Conservation (phyloP, 2,888 invertebrate genomes). For the Epinotia nisella region DNA sequence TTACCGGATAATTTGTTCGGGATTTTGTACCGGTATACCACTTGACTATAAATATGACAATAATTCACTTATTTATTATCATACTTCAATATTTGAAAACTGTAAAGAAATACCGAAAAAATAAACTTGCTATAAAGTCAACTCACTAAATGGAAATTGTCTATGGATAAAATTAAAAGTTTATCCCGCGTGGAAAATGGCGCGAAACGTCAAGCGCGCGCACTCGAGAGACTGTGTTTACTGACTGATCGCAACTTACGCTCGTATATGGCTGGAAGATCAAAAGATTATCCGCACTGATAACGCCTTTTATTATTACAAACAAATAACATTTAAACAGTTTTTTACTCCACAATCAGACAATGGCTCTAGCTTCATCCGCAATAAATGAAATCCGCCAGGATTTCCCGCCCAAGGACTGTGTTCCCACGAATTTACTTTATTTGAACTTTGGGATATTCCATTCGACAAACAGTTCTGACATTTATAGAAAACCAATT, state of each 20-base stretch:
- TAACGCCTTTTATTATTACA: conserved; percentile 40
- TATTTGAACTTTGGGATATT: conserved; percentile 15
- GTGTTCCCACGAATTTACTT: conserved; percentile 33
- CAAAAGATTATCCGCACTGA: conserved; percentile 42
- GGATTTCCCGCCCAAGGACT: conserved; percentile 34
- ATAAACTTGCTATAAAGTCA: not conserved
- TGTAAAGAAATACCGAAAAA: not conserved
- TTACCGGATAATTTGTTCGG: no score
- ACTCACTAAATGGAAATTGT: not conserved
- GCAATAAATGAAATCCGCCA: conserved; percentile 24
- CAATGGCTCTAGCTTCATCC: conserved; percentile 37
- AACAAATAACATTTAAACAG: conserved; percentile 40
- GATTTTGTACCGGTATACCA: not conserved
- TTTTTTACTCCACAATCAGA: conserved; percentile 28
- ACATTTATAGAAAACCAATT: not conserved
- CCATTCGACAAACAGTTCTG: conserved; percentile 3
- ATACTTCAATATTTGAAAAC: not conserved
- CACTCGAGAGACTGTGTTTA: conserved; percentile 18
- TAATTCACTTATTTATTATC: not conserved
- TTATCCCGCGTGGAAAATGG: not conserved
- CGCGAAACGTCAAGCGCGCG: conserved; percentile 20
- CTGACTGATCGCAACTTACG: conserved; percentile 15
- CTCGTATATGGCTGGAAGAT: conserved; percentile 33
- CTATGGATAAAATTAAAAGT: not conserved
- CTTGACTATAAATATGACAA: not conserved